Evolutionary conservation across 2,113 vertebrate species (phyloP).

Genomic region (Ranitomeya variabilis): DNA sequence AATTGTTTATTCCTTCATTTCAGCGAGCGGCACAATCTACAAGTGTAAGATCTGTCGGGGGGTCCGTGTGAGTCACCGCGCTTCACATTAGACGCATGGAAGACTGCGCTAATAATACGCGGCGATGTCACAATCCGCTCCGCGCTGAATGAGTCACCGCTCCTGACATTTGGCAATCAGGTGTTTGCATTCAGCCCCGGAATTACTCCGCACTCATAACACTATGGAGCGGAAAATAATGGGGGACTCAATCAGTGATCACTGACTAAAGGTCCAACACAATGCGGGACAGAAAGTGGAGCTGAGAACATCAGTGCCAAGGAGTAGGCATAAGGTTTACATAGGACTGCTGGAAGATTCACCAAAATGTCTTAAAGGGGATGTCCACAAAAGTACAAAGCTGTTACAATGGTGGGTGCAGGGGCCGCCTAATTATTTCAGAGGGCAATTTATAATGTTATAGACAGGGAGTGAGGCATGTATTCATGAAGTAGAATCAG

Average conservation of each 20-base stretch:
- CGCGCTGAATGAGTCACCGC: neutral
- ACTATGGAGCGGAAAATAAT: neutral
- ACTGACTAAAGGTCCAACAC: neutral
- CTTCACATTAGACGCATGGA: slow-evolving; percentile 10
- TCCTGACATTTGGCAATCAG: slow-evolving; percentile 17
- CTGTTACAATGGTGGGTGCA: no score
- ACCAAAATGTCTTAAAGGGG: no score
- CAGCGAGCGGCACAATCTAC: neutral
- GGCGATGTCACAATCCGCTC: neutral
- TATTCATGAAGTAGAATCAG: no score
- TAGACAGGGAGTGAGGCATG: no score
- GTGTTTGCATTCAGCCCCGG: neutral
- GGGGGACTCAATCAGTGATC: neutral
- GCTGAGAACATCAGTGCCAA: neutral
- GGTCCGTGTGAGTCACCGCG: neutral
- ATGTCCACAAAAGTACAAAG: no score
- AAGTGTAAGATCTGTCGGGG: neutral
- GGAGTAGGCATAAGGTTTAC: no score
- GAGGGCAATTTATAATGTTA: no score
- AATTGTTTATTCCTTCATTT: neutral
- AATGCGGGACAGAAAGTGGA: neutral
- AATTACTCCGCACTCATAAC: neutral
- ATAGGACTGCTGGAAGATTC: no score
- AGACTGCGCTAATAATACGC: neutral
- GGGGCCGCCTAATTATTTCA: no score